Base-by-base conservation (phyloP, 2,113 vertebrate species). In the Chloebia gouldiae region DNA sequence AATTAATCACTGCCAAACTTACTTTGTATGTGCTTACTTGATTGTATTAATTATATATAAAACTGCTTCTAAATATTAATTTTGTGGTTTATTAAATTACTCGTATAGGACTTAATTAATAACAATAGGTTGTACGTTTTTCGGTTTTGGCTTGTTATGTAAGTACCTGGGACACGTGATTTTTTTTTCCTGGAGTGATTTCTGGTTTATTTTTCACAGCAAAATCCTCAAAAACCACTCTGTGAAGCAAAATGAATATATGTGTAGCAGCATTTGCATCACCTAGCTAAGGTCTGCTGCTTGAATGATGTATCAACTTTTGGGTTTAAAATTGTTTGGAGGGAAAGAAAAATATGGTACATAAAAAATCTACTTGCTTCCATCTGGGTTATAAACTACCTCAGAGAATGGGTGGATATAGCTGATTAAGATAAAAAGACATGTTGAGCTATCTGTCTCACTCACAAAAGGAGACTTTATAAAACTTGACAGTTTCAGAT, bases 131-230 rank as follows among this genome's bases (percentile, higher is more conserved):
- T 77, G n/a, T 28, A 64, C 13, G 10, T 5, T 70, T 42, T 88
- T 76, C 65, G 10, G 33, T 27, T 78, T 49, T 83, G 15, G 13
- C 30, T 81, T 95, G 23, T 91, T 95, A 56, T 54, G 49, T 44
- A 61, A 81, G 15, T 78, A 79, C 92, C 75, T 45, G 18, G 37
- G 85, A 94, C 92, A 66, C 22, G 24, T 73, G 17, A 31, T 78
- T 22, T 28, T 33, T 86, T 61, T 53, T 87, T 78, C 85, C 92
- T 40, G 19, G 88, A 86, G 96, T n/a, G 37, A 75, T 93, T 92
- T 92, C 33, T 83, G 42, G 20, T 96, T 97, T 94, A 78, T 81
- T 92, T 93, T 94, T 92, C 69, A 95, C 31, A 37, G 92, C 68
- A 96, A 96, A 87, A 79, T 54, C 12, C 13, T 13, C 10, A 3